Conservation (phyloP, 2,888 invertebrate species). For the Chymomyza procnemis region DNA sequence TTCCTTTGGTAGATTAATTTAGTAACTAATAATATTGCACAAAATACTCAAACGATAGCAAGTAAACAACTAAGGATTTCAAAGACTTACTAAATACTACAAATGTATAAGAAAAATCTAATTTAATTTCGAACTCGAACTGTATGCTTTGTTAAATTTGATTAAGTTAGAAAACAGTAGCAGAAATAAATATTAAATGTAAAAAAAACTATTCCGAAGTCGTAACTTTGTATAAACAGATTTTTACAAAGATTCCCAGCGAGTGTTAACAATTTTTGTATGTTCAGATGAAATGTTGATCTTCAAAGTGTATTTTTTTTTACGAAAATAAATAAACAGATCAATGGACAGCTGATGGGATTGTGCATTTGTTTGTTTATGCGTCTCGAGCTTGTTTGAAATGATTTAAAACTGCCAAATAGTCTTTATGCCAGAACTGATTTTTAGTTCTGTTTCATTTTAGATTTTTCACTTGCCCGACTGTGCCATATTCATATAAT, state of each 20-base stretch:
- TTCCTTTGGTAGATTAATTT: too few species aligned
- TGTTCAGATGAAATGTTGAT: neutral
- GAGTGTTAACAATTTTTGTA: neutral
- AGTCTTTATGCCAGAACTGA: neutral
- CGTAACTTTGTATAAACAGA: neutral
- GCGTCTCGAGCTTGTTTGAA: neutral
- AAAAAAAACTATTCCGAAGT: neutral
- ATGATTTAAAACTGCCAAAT: neutral
- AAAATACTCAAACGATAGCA: too few species aligned
- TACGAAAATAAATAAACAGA: neutral
- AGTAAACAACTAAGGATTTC: too few species aligned
- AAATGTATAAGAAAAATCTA: too few species aligned
- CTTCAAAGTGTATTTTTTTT: neutral
- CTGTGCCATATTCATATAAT: neutral
- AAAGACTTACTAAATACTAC: too few species aligned
- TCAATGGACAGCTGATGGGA: neutral
- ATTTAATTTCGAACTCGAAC: too few species aligned
- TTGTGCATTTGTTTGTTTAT: neutral
- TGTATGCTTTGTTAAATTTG: too few species aligned
- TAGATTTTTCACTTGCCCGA: neutral
- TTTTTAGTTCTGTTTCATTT: neutral
- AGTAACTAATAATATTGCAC: too few species aligned
- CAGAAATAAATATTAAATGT: too few species aligned
- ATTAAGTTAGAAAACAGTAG: too few species aligned
- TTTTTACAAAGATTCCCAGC: neutral